Evolutionary conservation across 2,888 invertebrate species (phyloP), one percentile per base, ranked within the genome.

Genomic region (Magallana nippona): DNA sequence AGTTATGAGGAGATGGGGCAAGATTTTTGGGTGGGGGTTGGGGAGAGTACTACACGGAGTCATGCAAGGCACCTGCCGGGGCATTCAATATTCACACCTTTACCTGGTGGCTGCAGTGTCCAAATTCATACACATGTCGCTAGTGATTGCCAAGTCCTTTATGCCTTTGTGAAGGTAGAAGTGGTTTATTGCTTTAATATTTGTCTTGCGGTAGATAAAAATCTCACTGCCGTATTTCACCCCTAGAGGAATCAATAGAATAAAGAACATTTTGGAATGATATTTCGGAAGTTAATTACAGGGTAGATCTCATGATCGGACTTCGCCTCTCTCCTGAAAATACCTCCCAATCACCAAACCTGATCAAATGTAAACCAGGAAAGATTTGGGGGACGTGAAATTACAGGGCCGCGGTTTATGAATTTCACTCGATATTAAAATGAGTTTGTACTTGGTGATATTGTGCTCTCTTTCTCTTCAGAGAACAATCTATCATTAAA

Each of bases 181-280:
- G 27, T 71, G 71, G 13, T 71, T 71, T 71, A 71, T 71, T 22
- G 71, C 71, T 71, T 71, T 71, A 15, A 71, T 71, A 71, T 71
- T 71, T 71, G 71, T 71, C 71, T 71, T 71, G 71, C 8, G 71
- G 71, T 71, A 71, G 71, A 71, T 71, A 71, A 71, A 71, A 71
- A 71, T 71, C 71, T 71, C 71, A 15, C 27, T 15, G 71, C 71
- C 71, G 71, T 71, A 71, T 71, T 71, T 71, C 71, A 71, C 71
- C 27, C 13, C 32, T 22, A 60, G n/a, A 71, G 71, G 22, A 32
- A 71, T 71, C 71, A 71, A 27, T 71, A 32, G 71, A 27, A 71
- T 27, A 71, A 71, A 71, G 32, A 71, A 71, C 71, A 22, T 71
- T 71, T 71, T 1, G 32, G 71, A 71, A 71, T 71, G 71, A 71